phyloP scores from a whole-genome alignment of 1,140 invertebrate genomes.

The Drosophila pruinosa region DNA sequence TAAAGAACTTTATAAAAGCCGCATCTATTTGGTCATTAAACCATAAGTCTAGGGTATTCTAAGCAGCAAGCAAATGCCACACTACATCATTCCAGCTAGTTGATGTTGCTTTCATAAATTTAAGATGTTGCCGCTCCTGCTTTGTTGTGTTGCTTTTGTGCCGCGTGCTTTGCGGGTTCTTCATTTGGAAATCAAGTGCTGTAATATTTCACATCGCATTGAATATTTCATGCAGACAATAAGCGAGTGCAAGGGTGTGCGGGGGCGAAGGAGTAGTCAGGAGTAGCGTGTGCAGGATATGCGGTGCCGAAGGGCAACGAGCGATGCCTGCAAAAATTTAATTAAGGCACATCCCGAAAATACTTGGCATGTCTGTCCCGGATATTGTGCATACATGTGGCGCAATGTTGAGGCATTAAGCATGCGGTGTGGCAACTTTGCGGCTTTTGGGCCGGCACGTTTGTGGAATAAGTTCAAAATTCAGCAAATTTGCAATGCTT shows the following conservation, averaged over 20 bases:
- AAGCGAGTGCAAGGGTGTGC: neutral
- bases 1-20: too few species aligned
- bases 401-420: neutral
- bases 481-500: slow-evolving; percentile 11
- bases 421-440: too few species aligned
- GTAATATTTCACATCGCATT: slow-evolving; percentile 47
- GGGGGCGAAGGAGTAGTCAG: neutral
- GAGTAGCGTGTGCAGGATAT: neutral
- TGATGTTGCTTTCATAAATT: slow-evolving; percentile 30
- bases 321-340: slow-evolving; percentile 34
- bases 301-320: neutral
- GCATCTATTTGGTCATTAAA: neutral
- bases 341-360: slow-evolving; percentile 45
- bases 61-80: too few species aligned
- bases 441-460: neutral
- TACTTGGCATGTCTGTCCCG: slow-evolving; percentile 26
- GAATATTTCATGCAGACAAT: slow-evolving; percentile 36
- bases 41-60: neutral
- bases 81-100: neutral
- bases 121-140: slow-evolving; percentile 1
- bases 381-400: slow-evolving; percentile 23
- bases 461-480: slow-evolving; percentile 15
- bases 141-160: too few species aligned
- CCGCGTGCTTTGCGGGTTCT: neutral
- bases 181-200: slow-evolving; percentile 27